Base-by-base conservation (phyloP, 2,888 invertebrate species). In the Drosophila kambysellisi region DNA sequence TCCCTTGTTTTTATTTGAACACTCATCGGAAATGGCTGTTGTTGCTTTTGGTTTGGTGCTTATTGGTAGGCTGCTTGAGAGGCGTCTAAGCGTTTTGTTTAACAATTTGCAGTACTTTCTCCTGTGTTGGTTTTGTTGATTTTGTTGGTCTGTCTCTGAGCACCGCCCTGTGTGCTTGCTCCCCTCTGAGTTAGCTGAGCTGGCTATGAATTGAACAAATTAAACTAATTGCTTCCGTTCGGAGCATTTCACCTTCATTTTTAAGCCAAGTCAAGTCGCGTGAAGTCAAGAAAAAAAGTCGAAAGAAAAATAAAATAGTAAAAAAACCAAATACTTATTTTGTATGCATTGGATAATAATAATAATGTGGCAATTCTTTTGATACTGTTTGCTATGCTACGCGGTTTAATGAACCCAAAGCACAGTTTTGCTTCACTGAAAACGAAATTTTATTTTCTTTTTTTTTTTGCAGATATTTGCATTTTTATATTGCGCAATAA, bases 391-490 rank as follows among this genome's bases (percentile, higher is more conserved):
- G 30, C 41, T 63, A 58, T 62, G 60, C 64, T 65, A 48, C 62
- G 60, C 58, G 74, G 89, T 87, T 86, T 76, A 79, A 62, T 89
- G 76, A 81, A 83, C 87, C 52, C 29, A 65, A 56, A 58, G 30
- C 58, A 54, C 61, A 67, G 56, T 70, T 81, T 80, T 48, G 61
- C 62, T 74, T 54, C 53, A 70, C 64, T 74, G 54, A 54, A 68
- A 12, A 35, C 12, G 2, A 12, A 35, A 17, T 39, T 39, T 32
- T 20, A 0, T 52, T 2, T 70, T 75, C 79, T 54, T 61, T 57
- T 54, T 65, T 74, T 50, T 71, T 79, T 88, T 92, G 73, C 91
- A 92, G 91, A 83, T 86, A 91, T 91, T 92, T 88, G 87, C 92
- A 91, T 92, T 89, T 89, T 81, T 79, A 87, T 90, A 85, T 88